Conservation (phyloP, 2,888 invertebrate species). For the Lasius fuliginosus region DNA sequence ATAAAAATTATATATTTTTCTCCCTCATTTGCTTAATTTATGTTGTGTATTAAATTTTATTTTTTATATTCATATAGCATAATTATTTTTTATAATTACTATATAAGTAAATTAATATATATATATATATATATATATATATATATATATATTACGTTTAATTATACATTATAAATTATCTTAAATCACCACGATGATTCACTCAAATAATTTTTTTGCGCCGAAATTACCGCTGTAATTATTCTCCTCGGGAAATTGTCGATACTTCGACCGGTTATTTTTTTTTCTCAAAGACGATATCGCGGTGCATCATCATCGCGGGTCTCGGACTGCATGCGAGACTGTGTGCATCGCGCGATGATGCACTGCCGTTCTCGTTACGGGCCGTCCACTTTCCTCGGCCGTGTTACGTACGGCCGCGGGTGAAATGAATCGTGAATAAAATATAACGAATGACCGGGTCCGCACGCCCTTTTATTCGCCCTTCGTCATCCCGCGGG, state of each 20-base stretch:
- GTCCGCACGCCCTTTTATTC: conserved; percentile 7
- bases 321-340: not conserved
- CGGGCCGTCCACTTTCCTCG: conserved; percentile 9
- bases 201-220: not conserved
- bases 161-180: not conserved
- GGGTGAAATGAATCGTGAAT: conserved; percentile 78
- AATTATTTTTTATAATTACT: not conserved
- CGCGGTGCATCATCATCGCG: not conserved
- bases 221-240: not conserved
- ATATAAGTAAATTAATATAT: not conserved
- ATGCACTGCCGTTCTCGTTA: conserved; percentile 25
- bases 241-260: not conserved
- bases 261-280: no score
- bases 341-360: not conserved
- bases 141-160: no score
- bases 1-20: not conserved
- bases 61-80: not conserved
- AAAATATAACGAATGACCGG: conserved; percentile 78
- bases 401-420: conserved; percentile 35
- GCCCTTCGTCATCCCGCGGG: conserved; percentile 56
- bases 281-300: not conserved
- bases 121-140: no score
- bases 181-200: not conserved
- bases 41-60: not conserved
- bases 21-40: not conserved